Conservation (phyloP, 2,888 invertebrate genomes). For the Hecatera dysodea region DNA sequence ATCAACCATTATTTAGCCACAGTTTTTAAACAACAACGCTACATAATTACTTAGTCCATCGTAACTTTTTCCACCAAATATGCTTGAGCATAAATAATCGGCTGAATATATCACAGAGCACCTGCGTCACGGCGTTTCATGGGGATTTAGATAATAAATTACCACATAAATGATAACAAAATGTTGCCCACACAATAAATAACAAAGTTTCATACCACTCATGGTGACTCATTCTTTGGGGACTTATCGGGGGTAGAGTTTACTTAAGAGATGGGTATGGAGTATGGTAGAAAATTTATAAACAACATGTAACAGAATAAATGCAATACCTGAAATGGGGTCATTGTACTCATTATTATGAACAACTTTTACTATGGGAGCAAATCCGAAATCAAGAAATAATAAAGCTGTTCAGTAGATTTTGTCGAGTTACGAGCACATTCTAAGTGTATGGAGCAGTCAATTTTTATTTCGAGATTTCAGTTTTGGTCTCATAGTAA, state of each 20-base stretch:
- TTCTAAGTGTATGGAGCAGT: no score
- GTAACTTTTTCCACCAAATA: conserved; percentile 15
- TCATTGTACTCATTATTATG: no score
- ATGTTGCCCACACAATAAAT: conserved; percentile 35
- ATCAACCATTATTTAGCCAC: no score
- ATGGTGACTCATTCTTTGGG: conserved; percentile 10
- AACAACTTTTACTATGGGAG: no score
- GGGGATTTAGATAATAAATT: conserved; percentile 67
- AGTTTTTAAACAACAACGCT: conserved; percentile 1
- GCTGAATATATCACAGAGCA: conserved; percentile 20
- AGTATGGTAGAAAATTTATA: neutral
- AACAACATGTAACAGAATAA: no score
- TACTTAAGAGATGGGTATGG: neutral
- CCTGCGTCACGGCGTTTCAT: conserved; percentile 48
- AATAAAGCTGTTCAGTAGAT: no score
- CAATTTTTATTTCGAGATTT: no score
- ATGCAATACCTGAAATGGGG: no score
- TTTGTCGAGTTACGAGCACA: no score
- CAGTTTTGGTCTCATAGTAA: no score
- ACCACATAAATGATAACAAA: conserved; percentile 48
- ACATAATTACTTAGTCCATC: conserved; percentile 10
- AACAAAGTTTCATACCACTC: conserved; percentile 29
- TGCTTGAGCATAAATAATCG: conserved; percentile 43
- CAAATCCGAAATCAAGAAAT: no score
- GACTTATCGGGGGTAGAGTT: conserved; percentile 27